Percentiles rank a stretch among this genome's conserved stretches.
Evolutionary conservation across 2,888 invertebrate genomes (phyloP).

Genomic region (Sacculina carcini): DNA sequence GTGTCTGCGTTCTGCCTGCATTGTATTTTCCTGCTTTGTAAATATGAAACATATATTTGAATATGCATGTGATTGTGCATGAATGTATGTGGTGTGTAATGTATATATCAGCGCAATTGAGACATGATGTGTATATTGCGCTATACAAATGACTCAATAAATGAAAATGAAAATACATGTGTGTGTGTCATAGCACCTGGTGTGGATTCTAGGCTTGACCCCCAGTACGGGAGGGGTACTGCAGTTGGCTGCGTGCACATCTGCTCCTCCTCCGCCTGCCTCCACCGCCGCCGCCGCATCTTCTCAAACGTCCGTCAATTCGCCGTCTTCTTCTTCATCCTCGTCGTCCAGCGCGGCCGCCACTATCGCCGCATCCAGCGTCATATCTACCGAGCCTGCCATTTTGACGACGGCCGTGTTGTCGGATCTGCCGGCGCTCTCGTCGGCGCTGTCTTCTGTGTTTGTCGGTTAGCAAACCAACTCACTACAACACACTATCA

Average conservation of each 20-base stretch:
- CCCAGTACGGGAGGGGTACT: constrained; percentile 82
- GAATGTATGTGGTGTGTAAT: too few species aligned
- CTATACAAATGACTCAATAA: too few species aligned
- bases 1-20: too few species aligned
- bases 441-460: constrained; percentile 65
- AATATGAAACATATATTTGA: too few species aligned
- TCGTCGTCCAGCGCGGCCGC: constrained; percentile 9
- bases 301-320: not conserved
- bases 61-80: too few species aligned
- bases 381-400: constrained; percentile 36
- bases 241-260: constrained; percentile 36
- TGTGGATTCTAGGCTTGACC: constrained; percentile 86
- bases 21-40: too few species aligned
- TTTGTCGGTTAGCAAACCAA: constrained; percentile 94
- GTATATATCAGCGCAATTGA: too few species aligned
- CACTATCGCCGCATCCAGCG: constrained; percentile 1
- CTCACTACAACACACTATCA: too few species aligned
- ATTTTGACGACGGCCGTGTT: constrained; percentile 86
- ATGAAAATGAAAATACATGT: too few species aligned
- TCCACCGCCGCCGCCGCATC: not conserved
- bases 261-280: too few species aligned
- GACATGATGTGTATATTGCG: too few species aligned
- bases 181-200: constrained; percentile 29
- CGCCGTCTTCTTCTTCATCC: not conserved
- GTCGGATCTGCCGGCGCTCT: constrained; percentile 72